Conservation (phyloP, 2,888 invertebrate genomes). For the Noctua fimbriata region DNA sequence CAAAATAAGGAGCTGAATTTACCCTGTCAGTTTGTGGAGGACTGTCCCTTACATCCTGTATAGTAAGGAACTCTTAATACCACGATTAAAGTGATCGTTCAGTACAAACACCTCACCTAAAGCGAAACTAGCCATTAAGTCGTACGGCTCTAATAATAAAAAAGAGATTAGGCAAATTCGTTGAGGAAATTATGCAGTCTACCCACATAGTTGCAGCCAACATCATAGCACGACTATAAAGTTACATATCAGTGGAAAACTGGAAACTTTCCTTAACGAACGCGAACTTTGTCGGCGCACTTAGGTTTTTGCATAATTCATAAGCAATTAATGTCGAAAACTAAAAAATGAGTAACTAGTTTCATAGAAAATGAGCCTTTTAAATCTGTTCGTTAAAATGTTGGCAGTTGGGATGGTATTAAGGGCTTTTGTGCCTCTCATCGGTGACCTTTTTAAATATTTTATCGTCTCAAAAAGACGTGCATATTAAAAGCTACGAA, state of each 20-base stretch:
- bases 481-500: background rate
- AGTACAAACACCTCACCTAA: slow-evolving; percentile 1
- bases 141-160: slow-evolving; percentile 22
- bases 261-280: slow-evolving; percentile 68
- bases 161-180: slow-evolving; percentile 50
- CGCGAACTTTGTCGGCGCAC: slow-evolving; percentile 59
- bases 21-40: too few species aligned
- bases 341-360: slow-evolving; percentile 31
- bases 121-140: slow-evolving; percentile 4
- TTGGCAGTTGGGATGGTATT: slow-evolving; percentile 8
- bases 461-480: background rate
- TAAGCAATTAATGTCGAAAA: slow-evolving; percentile 54
- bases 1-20: too few species aligned
- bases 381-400: slow-evolving; percentile 17
- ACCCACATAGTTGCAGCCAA: slow-evolving; percentile 39
- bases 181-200: slow-evolving; percentile 33
- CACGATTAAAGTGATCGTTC: background rate
- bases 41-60: background rate
- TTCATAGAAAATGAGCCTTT: slow-evolving; percentile 27
- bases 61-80: background rate
- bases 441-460: background rate
- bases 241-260: slow-evolving; percentile 65
- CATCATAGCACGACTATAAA: slow-evolving; percentile 46
- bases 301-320: slow-evolving; percentile 69
- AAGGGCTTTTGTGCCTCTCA: background rate